Base-by-base conservation (phyloP, 2,113 vertebrate genomes). In the Illadopsis cleaveri region DNA sequence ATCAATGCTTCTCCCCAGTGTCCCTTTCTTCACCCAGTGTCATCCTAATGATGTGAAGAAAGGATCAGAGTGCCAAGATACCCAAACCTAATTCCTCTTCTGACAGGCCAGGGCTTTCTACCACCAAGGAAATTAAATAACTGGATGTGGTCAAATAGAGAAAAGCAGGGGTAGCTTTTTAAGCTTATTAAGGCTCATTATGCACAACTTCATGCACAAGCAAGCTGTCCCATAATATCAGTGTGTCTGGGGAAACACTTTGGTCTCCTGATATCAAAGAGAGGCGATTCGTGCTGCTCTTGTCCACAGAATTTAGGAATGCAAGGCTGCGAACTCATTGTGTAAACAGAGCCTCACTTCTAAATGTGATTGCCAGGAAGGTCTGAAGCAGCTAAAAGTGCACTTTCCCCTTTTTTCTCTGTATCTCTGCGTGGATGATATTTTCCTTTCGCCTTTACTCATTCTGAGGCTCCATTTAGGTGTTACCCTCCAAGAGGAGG, bases 241-340 rank as follows among this genome's bases (percentile, higher is more conserved):
- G 0, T n/a, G 80, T 68, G 62, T 44, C 68, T 70, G 53, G 38
- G 76, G 38, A 56, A 82, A 18, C 0, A 0, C 86, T 96, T 93
- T 92, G 73, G 94, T 93, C 70, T 94, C 75, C 53, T 75, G 60
- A 64, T 82, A 91, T 76, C 93, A 96, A 95, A 97, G 81, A 72
- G 33, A 86, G 50, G 76, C 12, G 1, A 57, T 73, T 64, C 54
- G 15, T 45, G 40, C 40, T 78, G 66, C 66, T 91, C 62, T 68
- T 89, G 65, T 76, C 60, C 84, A 44, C 22, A 21, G 37, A 65
- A 50, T 61, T 95, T 89, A 77, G 61, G 15, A 47, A 81, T 64
- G 51, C 64, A 88, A 78, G 68, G 51, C 78, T 92, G 83, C 54
- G 56, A 91, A 75, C 33, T 86, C 5, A 1, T 37, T 87, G 19